phyloP scores from a whole-genome alignment of 2,888 invertebrate genomes.

The Drosophila mimica region DNA sequence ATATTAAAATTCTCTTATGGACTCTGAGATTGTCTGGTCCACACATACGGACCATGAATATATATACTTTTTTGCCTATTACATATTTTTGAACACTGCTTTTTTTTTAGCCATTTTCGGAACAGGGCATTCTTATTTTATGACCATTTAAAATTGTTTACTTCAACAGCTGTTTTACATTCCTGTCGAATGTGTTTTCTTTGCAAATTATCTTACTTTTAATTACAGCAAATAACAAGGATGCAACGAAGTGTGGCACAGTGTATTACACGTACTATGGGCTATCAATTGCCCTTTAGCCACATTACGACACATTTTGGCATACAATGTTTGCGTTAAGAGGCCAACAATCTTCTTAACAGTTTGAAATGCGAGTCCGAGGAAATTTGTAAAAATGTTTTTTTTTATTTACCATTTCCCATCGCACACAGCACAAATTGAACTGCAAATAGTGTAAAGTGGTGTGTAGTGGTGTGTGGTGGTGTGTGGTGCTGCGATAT shows the following conservation, averaged over 20 bases:
- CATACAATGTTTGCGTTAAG: conserved; percentile 51
- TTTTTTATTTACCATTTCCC: conserved; percentile 65
- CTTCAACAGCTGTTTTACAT: conserved; percentile 22
- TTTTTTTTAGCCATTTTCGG: background rate
- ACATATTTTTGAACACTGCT: background rate
- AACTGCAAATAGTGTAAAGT: conserved; percentile 66
- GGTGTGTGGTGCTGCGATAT: conserved; percentile 31
- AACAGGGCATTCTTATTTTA: background rate
- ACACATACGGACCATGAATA: background rate
- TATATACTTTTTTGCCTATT: background rate
- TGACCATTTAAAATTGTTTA: background rate
- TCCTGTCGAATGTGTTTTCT: conserved; percentile 14
- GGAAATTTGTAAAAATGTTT: conserved; percentile 56
- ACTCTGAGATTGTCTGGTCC: background rate
- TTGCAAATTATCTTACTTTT: conserved; percentile 19
- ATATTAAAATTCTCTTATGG: background rate
- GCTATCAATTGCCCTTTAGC: conserved; percentile 37
- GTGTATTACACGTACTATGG: conserved; percentile 27
- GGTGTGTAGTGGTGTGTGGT: conserved; percentile 36
- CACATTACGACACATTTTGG: conserved; percentile 58
- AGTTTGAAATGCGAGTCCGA: conserved; percentile 52
- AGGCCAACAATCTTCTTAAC: background rate
- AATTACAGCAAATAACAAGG: conserved; percentile 7
- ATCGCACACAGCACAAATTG: conserved; percentile 73
- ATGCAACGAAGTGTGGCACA: conserved; percentile 34